Evolutionary conservation across 2,888 invertebrate genomes (phyloP).

Genomic region (Stictocephala bisonia): DNA sequence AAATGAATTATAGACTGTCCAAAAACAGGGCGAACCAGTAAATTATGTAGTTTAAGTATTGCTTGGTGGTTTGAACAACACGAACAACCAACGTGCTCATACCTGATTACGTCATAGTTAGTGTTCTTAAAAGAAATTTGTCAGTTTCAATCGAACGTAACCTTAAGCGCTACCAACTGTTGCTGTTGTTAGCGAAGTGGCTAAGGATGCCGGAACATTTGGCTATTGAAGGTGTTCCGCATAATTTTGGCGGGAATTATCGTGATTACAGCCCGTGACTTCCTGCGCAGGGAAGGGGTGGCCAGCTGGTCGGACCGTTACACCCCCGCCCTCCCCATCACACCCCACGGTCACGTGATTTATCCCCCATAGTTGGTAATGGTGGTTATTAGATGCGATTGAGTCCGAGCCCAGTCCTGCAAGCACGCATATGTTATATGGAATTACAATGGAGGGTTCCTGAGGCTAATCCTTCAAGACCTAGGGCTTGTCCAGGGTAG

Average conservation of each 20-base stretch:
- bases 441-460: not conserved
- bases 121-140: too few species aligned
- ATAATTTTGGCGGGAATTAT: constrained; percentile 38
- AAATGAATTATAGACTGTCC: too few species aligned
- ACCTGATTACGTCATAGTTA: too few species aligned
- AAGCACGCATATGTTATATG: constrained; percentile 7
- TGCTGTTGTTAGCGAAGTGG: too few species aligned
- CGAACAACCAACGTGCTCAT: too few species aligned
- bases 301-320: constrained; percentile 36
- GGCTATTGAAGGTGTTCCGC: constrained; percentile 22
- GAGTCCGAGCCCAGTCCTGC: constrained; percentile 8
- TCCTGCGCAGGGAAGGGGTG: constrained; percentile 28
- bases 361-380: constrained; percentile 34
- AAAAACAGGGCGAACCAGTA: too few species aligned
- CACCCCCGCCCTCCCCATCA: constrained; percentile 1
- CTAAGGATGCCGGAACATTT: constrained; percentile 40
- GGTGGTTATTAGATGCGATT: constrained; percentile 21
- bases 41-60: too few species aligned
- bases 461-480: too few species aligned
- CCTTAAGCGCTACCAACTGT: too few species aligned
- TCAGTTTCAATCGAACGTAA: too few species aligned
- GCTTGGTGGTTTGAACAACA: too few species aligned
- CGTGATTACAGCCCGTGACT: constrained; percentile 36
- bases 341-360: constrained; percentile 18
- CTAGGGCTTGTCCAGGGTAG: too few species aligned